Evolutionary conservation across 2,888 invertebrate genomes (phyloP).

Genomic region (Pollenia labialis): DNA sequence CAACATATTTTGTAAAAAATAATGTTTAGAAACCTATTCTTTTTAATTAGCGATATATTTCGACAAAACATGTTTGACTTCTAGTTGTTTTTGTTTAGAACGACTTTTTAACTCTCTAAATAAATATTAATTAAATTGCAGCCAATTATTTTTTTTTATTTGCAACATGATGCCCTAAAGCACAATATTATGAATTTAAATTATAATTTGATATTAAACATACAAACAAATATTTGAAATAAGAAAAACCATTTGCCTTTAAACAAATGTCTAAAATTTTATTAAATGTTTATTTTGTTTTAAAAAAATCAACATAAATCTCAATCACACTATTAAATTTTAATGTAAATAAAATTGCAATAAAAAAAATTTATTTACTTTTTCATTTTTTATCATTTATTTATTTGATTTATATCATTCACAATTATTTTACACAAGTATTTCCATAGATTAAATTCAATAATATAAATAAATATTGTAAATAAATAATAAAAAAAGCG

Average conservation of each 20-base stretch:
- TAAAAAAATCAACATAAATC: constrained; percentile 15
- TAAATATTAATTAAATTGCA: too few species aligned
- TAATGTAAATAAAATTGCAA: constrained; percentile 13
- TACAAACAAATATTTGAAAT: background rate
- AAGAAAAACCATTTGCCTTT: background rate
- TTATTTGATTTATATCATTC: constrained; percentile 26
- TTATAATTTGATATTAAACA: background rate
- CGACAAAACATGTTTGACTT: too few species aligned
- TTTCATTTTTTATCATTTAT: background rate
- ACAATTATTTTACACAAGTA: constrained; percentile 21
- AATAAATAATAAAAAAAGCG: background rate
- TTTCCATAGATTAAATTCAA: constrained; percentile 36
- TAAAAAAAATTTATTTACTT: constrained; percentile 18
- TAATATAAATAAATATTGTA: constrained; percentile 10
- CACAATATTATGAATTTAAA: too few species aligned
- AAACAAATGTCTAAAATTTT: constrained; percentile 25
- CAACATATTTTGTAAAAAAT: too few species aligned
- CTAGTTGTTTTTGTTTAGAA: too few species aligned
- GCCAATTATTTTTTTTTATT: too few species aligned
- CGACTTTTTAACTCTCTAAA: too few species aligned
- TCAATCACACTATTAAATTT: constrained; percentile 21
- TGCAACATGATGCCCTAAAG: too few species aligned
- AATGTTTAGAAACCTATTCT: too few species aligned
- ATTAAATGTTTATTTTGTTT: background rate
- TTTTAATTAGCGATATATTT: too few species aligned